Evolutionary conservation across 2,888 invertebrate species (phyloP), one percentile per base, ranked within the genome.

Genomic region (Drosophila subsilvestris): DNA sequence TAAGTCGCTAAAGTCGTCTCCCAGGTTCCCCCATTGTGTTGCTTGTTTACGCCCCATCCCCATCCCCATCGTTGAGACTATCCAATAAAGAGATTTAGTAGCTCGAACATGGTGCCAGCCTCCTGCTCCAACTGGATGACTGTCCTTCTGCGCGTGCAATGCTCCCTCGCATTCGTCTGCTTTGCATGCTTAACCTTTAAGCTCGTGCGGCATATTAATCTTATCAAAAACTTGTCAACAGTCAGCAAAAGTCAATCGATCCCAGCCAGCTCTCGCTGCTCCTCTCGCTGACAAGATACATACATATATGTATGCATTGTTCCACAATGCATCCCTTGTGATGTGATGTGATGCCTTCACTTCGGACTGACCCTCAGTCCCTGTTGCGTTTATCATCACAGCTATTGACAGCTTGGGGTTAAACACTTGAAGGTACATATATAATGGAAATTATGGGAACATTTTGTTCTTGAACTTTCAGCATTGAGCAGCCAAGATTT

Each of bases 141-240:
- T 77, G 85, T 87, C 89, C 89, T 88, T 89, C 87, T 79, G 74
- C 74, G 78, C 85, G 87, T 79, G 79, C 89, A 81, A 81, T 85
- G 85, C 75, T 76, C 80, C 79, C 78, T 72, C 75, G 81, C 76
- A 66, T 62, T 56, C 56, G 66, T 54, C 86, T 78, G 72, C 66
- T 89, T 86, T 77, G 83, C 83, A 88, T 88, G 85, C 73, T 65
- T 66, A 48, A 70, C 74, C 63, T 61, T 73, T 54, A 76, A 71
- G 68, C 67, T 59, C 79, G 85, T 70, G 75, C 79, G 71, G 79
- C 86, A 82, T 87, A 83, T 83, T 85, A 86, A 83, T 87, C 88
- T 88, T 88, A 83, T 82, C 86, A 80, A 82, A 88, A 88, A 84
- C 88, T 84, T 84, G 88, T 84, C 83, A 84, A 76, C 88, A 82